phyloP scores from a whole-genome alignment of 1,140 invertebrate species.

The Zaprionus davidi region DNA sequence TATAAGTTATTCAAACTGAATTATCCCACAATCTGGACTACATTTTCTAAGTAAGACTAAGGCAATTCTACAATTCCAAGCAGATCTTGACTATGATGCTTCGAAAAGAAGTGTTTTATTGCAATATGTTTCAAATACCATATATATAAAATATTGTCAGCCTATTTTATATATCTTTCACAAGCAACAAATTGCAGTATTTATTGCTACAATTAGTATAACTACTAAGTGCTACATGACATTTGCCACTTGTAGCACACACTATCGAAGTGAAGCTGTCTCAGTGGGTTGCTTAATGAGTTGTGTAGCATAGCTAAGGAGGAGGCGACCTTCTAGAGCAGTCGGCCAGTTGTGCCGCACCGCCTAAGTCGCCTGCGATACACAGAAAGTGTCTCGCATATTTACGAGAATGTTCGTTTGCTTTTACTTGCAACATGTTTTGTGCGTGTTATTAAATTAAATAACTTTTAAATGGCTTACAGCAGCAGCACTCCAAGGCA shows the following conservation, averaged over 20 bases:
- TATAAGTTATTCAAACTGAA: too few species aligned
- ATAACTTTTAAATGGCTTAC: constrained; percentile 77
- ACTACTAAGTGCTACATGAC: constrained; percentile 22
- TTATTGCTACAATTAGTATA: constrained; percentile 22
- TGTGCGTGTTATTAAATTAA: constrained; percentile 79
- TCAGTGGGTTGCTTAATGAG: constrained; percentile 9
- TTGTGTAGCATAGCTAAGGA: neutral
- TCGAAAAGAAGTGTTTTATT: too few species aligned
- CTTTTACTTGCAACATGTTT: constrained; percentile 73
- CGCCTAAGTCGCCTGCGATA: constrained; percentile 10
- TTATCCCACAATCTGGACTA: too few species aligned
- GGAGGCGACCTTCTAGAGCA: neutral
- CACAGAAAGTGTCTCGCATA: constrained; percentile 25
- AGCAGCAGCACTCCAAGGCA: constrained; percentile 33
- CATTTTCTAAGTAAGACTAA: too few species aligned
- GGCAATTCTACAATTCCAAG: too few species aligned
- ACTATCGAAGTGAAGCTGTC: constrained; percentile 8
- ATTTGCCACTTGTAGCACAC: constrained; percentile 4
- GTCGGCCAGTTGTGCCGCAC: neutral
- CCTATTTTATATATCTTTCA: neutral
- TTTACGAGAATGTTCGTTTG: constrained; percentile 54
- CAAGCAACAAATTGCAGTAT: neutral
- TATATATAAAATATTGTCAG: neutral
- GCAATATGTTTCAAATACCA: neutral
- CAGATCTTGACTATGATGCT: too few species aligned